Conservation (phyloP, 2,888 invertebrate genomes). For the Alviniconcha strummeri region DNA sequence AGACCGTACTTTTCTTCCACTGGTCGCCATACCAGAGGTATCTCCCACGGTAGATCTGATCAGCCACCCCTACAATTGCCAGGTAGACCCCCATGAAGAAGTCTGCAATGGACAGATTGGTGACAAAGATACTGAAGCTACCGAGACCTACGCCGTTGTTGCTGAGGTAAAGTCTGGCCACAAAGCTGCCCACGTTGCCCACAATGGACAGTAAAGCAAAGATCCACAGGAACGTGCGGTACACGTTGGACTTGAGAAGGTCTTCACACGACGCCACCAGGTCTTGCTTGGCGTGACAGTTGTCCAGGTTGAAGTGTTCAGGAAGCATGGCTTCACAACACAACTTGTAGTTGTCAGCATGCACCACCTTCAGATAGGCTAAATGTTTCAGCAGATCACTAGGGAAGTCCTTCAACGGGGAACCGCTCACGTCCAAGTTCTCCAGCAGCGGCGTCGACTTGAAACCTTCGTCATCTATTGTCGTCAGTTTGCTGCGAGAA, state of each 20-base stretch:
- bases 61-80: conserved; percentile 35
- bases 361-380: background rate
- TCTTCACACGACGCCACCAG: conserved; percentile 38
- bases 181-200: conserved; percentile 31
- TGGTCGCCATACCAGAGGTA: conserved; percentile 24
- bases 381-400: background rate
- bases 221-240: conserved; percentile 20
- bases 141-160: conserved; percentile 17
- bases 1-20: conserved; percentile 29
- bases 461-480: background rate
- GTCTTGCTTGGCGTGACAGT: conserved; percentile 33
- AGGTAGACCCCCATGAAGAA: conserved; percentile 28
- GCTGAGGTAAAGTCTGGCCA: conserved; percentile 32
- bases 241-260: conserved; percentile 22
- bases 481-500: background rate
- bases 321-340: conserved; percentile 35
- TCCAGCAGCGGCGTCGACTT: background rate
- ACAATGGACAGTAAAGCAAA: conserved; percentile 27
- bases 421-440: background rate
- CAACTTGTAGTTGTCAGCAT: conserved; percentile 35
- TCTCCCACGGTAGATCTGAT: conserved; percentile 26
- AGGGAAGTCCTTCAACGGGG: background rate
- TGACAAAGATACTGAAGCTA: conserved; percentile 12
- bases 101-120: conserved; percentile 8
- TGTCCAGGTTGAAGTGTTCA: background rate